Base-by-base conservation (phyloP, 1,140 invertebrate species). In the Drosophila nigromelanica region DNA sequence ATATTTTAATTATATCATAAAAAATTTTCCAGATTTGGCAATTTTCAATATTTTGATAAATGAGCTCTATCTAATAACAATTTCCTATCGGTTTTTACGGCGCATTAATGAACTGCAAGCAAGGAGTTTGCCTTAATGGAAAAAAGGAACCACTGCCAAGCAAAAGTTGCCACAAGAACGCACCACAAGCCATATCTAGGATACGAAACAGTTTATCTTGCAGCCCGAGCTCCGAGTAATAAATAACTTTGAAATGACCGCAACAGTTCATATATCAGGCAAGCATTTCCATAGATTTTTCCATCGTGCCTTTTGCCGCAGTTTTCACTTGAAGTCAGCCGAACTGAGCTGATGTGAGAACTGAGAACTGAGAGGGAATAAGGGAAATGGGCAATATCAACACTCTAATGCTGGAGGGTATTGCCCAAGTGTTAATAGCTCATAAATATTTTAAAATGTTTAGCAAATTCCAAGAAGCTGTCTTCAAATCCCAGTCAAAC, bases 361-460 rank as follows among this genome's bases (percentile, higher is more conserved):
- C n/a, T 12, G 12, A 42, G 21, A 33, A 33, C 21, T 24, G 21
- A 1, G 27, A 27, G 27, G 21, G 21, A 7, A 33, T 33, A 5
- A 10, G 21, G 54, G 14, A 67, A 12, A 43, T 50, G 45, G 24
- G 24, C 33, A 50, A 58, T 58, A 58, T 58, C 40, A 50, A 43
- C 62, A 58, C 63, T 60, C 51, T 30, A 37, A 30, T 54, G 58
- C 66, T 75, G 60, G 56, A 60, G 69, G 81, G 69, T 74, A 74
- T 83, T 74, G 69, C 69, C 61, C 76, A 83, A 89, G 83, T 89
- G 83, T 89, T 89, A 89, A 89, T 89, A 89, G 85, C 83, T 89
- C 83, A 89, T 89, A 89, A 89, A 89, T 89, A 89, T 89, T 89
- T 89, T 60, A 89, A 78, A 89, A 89, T 89, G 80, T 83, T 89